A percentile compares a stretch with the other conserved stretches of the same genome.
phyloP scores from a whole-genome alignment of 1,140 invertebrate genomes.

The Aphelenchoides avenae region DNA sequence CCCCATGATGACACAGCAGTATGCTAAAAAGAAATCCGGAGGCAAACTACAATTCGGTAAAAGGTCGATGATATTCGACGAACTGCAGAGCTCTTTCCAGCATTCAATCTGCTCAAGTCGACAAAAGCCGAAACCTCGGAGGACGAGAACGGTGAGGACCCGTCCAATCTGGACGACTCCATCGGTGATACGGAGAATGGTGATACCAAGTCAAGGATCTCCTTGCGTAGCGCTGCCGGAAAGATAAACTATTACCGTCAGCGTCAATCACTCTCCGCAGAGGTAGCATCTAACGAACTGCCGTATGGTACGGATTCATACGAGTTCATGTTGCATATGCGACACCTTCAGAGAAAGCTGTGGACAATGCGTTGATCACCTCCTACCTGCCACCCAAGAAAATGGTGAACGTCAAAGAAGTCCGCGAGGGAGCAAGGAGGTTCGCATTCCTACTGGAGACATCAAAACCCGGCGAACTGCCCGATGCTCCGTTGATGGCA shows the following conservation, averaged over 20 bases:
- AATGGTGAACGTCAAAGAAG: conserved; percentile 70
- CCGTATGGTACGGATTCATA: neutral
- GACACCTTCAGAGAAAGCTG: conserved; percentile 8
- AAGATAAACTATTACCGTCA: conserved; percentile 34
- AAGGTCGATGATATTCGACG: conserved; percentile 2
- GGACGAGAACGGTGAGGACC: conserved; percentile 39
- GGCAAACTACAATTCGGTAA: conserved; percentile 55
- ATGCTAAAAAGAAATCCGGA: conserved; percentile 34
- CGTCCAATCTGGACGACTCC: conserved; percentile 30
- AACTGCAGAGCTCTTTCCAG: conserved; percentile 23
- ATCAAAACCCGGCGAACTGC: conserved; percentile 85
- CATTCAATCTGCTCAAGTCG: conserved; percentile 45
- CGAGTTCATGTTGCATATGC: too few species aligned
- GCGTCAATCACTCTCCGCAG: conserved; percentile 38
- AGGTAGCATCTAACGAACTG: neutral
- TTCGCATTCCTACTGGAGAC: conserved; percentile 86
- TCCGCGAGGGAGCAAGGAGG: conserved; percentile 75
- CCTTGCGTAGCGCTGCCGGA: conserved; percentile 34
- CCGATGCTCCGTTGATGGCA: conserved; percentile 90
- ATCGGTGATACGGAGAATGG: conserved; percentile 4
- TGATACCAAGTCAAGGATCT: conserved; percentile 30
- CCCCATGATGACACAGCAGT: conserved; percentile 33
- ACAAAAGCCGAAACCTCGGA: conserved; percentile 28
- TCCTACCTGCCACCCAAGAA: conserved; percentile 63
- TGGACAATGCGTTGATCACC: conserved; percentile 7